phyloP scores from a whole-genome alignment of 2,113 vertebrate genomes.

The Eupsittula cactorum region DNA sequence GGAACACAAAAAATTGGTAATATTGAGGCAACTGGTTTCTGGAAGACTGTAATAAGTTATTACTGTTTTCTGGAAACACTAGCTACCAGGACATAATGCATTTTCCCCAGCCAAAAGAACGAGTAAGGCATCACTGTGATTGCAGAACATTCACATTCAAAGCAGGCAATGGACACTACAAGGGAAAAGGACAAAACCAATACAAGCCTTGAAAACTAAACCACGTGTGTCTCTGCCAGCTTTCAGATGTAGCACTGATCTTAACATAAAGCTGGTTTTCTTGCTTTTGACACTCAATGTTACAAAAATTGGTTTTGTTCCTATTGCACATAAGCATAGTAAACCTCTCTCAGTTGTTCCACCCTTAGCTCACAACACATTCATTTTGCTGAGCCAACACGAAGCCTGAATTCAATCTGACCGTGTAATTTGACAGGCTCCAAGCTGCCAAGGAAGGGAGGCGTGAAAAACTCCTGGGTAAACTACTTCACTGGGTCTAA shows the following conservation, averaged over 20 bases:
- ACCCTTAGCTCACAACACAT: not conserved
- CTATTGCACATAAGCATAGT: not conserved
- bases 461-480: not conserved
- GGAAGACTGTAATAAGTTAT: not conserved
- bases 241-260: not conserved
- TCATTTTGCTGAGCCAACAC: not conserved
- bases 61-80: not conserved
- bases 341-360: not conserved
- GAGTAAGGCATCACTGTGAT: fast-evolving
- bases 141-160: not conserved
- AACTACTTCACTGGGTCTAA: not conserved
- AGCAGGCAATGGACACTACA: not conserved
- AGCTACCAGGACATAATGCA: not conserved
- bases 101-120: not conserved
- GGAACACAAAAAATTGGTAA: not conserved
- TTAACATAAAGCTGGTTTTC: not conserved
- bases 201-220: not conserved
- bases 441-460: not conserved
- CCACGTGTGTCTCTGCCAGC: not conserved
- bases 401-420: not conserved
- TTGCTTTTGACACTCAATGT: not conserved
- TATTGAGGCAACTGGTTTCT: not conserved
- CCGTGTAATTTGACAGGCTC: not conserved
- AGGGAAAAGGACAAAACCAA: not conserved
- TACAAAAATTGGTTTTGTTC: not conserved